A percentile compares a stretch with the other conserved stretches of the same genome.
phyloP scores from a whole-genome alignment of 53 echinoderm and acorn worm genomes.

The Henricia sp. region DNA sequence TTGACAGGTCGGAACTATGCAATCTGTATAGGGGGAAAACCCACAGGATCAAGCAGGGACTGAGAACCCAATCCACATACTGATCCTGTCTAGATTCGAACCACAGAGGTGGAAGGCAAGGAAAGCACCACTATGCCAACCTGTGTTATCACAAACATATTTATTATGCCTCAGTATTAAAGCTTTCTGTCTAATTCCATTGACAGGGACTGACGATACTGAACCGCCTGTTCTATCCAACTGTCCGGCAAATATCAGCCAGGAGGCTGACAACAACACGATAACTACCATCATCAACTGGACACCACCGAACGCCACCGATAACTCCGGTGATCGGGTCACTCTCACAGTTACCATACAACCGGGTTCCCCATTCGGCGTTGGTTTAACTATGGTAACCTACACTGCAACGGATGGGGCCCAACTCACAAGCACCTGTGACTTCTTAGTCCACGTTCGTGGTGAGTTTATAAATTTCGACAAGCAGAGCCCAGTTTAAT shows the following conservation, averaged over 20 bases:
- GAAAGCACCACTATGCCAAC: too few relatives aligned
- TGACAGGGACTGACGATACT: slow-evolving; percentile 35
- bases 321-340: slow-evolving; percentile 23
- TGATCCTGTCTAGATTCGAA: too few relatives aligned
- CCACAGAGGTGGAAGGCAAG: too few relatives aligned
- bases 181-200: background rate
- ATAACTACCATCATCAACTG: slow-evolving; percentile 29
- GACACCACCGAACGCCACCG: slow-evolving; percentile 48
- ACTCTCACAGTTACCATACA: background rate
- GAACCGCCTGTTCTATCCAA: slow-evolving; percentile 46
- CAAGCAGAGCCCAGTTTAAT: too few relatives aligned
- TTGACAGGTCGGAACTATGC: too few relatives aligned
- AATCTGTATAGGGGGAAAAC: too few relatives aligned
- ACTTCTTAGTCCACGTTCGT: slow-evolving; percentile 37
- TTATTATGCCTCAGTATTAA: too few relatives aligned
- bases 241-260: slow-evolving; percentile 54
- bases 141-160: too few relatives aligned
- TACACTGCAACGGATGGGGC: slow-evolving; percentile 41
- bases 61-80: too few relatives aligned
- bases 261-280: background rate
- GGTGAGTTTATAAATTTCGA: slow-evolving; percentile 54
- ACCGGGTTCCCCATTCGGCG: slow-evolving; percentile 16
- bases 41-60: too few relatives aligned
- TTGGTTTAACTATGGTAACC: slow-evolving; percentile 32
- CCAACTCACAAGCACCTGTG: slow-evolving; percentile 14